Evolutionary conservation across 2,797 vertebrate species (phyloP).

Genomic region (Cossypha dichroa): DNA sequence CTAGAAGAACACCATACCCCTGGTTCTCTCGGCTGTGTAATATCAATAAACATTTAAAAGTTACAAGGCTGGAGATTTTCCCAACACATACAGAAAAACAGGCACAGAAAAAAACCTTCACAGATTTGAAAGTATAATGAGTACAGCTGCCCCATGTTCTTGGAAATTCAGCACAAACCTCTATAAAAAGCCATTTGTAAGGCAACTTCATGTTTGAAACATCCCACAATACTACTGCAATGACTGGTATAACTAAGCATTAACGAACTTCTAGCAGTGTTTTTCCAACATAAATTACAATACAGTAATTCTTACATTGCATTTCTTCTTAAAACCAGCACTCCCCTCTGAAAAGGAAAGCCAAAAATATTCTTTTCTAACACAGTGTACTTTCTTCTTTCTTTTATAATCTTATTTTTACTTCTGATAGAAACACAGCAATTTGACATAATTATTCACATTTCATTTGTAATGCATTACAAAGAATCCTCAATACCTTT

Average conservation of each 20-base stretch:
- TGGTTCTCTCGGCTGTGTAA: not conserved
- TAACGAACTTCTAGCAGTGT: not conserved
- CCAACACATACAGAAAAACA: not conserved
- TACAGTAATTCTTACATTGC: not conserved
- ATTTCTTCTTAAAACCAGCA: not conserved
- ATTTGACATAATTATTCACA: not conserved
- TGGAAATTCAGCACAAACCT: not conserved
- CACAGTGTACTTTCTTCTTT: not conserved
- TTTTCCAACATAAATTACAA: not conserved
- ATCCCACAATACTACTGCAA: not conserved
- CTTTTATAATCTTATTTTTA: not conserved
- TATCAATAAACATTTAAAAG: not conserved
- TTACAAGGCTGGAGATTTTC: not conserved
- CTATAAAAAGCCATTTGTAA: not conserved
- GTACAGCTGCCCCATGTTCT: not conserved
- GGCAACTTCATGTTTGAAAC: not conserved
- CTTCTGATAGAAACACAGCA: not conserved
- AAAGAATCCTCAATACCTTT: not conserved
- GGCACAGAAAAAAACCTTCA: not conserved
- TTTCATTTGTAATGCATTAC: not conserved
- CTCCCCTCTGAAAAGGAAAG: not conserved
- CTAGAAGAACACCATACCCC: not conserved
- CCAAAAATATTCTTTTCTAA: not conserved
- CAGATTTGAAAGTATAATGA: conserved; percentile 15
- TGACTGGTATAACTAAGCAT: not conserved